Percentiles rank a stretch among this genome's conserved stretches.
These are phyloP conservation scores for Amphimallon solstitiale DNA, from an alignment of 2,888 invertebrate genomes.

Conservation along the genomic window DNA sequence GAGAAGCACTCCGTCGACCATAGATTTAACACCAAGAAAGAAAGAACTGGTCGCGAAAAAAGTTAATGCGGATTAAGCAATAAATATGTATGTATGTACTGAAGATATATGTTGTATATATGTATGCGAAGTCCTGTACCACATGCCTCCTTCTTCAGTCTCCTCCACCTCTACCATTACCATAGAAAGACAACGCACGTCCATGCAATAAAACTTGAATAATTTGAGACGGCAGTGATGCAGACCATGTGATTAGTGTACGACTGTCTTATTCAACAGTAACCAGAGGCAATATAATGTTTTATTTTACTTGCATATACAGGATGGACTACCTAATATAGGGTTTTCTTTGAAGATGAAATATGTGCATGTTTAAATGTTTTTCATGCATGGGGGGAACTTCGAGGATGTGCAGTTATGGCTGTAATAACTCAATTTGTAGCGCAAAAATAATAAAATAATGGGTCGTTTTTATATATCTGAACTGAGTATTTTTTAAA, in stretches of 20 bases:
- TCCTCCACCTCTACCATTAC: constrained; percentile 15
- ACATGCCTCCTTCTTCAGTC: background rate
- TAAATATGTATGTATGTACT: constrained; percentile 23
- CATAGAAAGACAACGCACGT: constrained; percentile 15
- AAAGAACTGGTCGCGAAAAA: constrained; percentile 7
- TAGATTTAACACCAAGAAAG: constrained; percentile 18
- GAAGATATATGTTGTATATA: background rate
- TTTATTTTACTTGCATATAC: constrained; percentile 1
- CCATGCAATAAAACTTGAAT: constrained; percentile 29
- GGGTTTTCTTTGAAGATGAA: too few relatives aligned
- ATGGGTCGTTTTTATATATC: too few relatives aligned
- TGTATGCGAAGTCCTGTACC: background rate
- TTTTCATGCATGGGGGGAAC: too few relatives aligned
- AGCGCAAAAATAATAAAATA: too few relatives aligned
- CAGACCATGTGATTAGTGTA: constrained; percentile 18
- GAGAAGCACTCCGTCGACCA: background rate
- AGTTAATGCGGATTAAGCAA: constrained; percentile 29
- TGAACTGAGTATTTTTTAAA: too few relatives aligned
- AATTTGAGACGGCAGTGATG: constrained; percentile 28
- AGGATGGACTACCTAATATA: too few relatives aligned
- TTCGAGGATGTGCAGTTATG: too few relatives aligned
- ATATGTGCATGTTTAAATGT: too few relatives aligned
- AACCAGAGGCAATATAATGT: background rate
- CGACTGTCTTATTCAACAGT: constrained; percentile 18
- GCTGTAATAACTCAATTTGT: too few relatives aligned